Percentiles rank a stretch among this genome's conserved stretches.
These are phyloP conservation scores for Palythoa grandis DNA, from an alignment of 92 coral and sea anemone genomes.

Conservation along the genomic window DNA sequence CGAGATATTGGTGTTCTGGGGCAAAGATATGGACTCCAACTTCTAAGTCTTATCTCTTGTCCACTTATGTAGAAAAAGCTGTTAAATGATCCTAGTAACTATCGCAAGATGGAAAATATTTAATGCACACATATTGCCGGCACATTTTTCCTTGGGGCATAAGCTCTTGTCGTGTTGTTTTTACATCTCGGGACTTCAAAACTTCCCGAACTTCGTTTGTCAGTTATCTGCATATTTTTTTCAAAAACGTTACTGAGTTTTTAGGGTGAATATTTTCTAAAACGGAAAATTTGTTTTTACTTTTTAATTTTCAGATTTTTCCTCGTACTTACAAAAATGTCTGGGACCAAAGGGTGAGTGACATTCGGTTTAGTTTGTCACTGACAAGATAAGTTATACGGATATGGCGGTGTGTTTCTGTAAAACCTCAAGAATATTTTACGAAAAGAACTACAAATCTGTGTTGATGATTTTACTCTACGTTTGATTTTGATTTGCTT, in stretches of 20 bases:
- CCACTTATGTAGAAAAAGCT: background rate
- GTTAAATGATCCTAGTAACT: background rate
- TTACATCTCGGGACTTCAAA: background rate
- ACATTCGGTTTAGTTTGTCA: background rate
- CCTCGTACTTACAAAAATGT: background rate
- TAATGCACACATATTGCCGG: background rate
- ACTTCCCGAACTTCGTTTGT: background rate
- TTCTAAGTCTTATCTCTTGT: background rate
- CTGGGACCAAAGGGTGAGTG: background rate
- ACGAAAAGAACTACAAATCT: slow-evolving; percentile 18
- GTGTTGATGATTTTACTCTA: slow-evolving; percentile 24
- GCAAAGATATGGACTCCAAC: slow-evolving; percentile 41
- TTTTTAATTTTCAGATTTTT: background rate
- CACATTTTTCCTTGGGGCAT: slow-evolving; percentile 29
- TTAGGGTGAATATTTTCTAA: background rate
- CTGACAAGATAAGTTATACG: background rate
- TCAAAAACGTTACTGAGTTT: too few species aligned
- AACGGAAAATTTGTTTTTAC: background rate
- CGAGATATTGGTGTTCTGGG: slow-evolving; percentile 42
- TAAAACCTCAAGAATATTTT: background rate
- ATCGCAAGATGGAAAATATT: background rate
- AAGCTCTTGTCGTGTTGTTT: background rate
- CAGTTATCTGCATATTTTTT: background rate
- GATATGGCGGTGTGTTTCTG: background rate
- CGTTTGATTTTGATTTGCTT: slow-evolving; percentile 31